Evolutionary conservation across 35 echinoderm and acorn worm species (phyloP), one percentile per base, ranked within the genome.

Genomic region (Amphiura filiformis): DNA sequence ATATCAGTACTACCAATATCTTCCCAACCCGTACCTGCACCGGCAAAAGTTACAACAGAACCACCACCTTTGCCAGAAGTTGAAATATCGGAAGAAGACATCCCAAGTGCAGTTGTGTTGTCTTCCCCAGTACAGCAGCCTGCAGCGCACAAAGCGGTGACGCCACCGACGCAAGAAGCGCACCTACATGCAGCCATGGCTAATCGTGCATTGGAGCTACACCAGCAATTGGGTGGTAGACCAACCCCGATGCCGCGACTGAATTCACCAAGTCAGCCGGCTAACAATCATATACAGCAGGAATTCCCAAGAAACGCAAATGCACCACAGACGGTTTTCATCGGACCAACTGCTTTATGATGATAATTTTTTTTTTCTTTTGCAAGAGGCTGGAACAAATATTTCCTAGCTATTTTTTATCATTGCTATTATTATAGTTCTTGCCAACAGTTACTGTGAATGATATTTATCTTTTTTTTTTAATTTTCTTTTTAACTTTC

Each of bases 51-150:
- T 11, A 70, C 61, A 23, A n/a, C 61, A 70, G 61, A 70, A n/a
- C 61, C 61, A 23, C 61, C 61, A 4, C 61, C 61, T n/a, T 3
- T 13, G 26, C 61, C 61, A n/a, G 61, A 18, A 18, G 61, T 30
- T 5, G 61, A 70, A 30, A 70, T 70, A 15, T 70, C 61, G 17
- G 61, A 70, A 23, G 11, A 70, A n/a, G 61, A 70, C 28, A 70
- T 70, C 61, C 61, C 61, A 18, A 70, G 61, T 70, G 61, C 61
- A 2, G 61, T 70, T n/a, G 61, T 70, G 15, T 70, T 70, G 61
- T 70, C 61, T 70, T 70, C 61, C 61, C 61, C 61, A 2, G 61
- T 70, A 23, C 61, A 70, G 61, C 61, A 70, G 61, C 61, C 61
- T 3, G 61, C 7, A 70, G 61, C 61, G 7, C 61, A 30, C 28